Conservation (phyloP, 1,140 invertebrate species). For the Parapsyche elsis region DNA sequence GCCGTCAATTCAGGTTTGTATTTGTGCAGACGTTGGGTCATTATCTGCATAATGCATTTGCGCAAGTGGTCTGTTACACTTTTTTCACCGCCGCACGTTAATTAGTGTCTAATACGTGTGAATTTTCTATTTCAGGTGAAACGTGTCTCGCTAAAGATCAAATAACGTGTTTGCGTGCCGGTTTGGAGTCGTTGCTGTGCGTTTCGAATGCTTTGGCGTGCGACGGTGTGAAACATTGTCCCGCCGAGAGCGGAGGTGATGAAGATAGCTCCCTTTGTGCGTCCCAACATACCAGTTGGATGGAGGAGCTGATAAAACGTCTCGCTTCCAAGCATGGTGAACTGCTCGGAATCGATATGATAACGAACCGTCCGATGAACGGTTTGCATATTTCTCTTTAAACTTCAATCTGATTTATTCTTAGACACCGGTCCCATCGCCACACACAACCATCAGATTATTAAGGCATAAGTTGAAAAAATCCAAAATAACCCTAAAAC, state of each 20-base stretch:
- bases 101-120: not conserved
- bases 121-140: slow-evolving; percentile 36
- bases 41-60: not conserved
- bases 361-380: slow-evolving; percentile 47
- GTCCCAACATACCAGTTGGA: slow-evolving; percentile 59
- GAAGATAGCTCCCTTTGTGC: slow-evolving; percentile 66
- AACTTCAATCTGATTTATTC: not conserved
- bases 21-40: not conserved
- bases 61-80: not conserved
- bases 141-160: slow-evolving; percentile 43
- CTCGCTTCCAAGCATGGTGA: slow-evolving; percentile 58
- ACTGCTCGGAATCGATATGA: slow-evolving; percentile 49
- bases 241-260: slow-evolving; percentile 64
- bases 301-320: slow-evolving; percentile 60
- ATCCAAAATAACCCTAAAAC: too few species aligned
- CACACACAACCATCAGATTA: not conserved
- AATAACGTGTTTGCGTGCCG: slow-evolving; percentile 44
- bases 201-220: slow-evolving; percentile 67
- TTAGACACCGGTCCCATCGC: too few species aligned
- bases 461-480: not conserved
- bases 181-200: slow-evolving; percentile 65
- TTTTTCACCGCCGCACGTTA: not conserved
- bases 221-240: slow-evolving; percentile 68
- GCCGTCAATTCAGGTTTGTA: slow-evolving; percentile 49
- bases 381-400: slow-evolving; percentile 22